A percentile compares a stretch with the other conserved stretches of the same genome.
Evolutionary conservation across 2,888 invertebrate genomes (phyloP).

Genomic region (Leptogaster cylindrica): DNA sequence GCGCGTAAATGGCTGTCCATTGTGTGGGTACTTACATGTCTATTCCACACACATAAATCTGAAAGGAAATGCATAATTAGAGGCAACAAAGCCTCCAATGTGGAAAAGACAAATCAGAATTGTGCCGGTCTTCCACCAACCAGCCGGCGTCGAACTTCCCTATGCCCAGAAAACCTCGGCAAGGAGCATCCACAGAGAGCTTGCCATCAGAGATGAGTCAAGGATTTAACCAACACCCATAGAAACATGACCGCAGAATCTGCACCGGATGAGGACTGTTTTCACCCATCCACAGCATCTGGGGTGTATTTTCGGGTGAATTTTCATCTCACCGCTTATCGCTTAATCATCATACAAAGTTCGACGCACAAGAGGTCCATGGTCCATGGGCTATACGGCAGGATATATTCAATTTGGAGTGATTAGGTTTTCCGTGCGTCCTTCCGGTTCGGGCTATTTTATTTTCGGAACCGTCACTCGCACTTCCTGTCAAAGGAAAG

Average conservation of each 20-base stretch:
- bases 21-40: conserved; percentile 34
- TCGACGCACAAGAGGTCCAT: not conserved
- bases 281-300: conserved; percentile 15
- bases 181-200: no score
- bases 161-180: no score
- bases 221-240: conserved; percentile 11
- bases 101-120: conserved; percentile 33
- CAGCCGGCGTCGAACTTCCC: no score
- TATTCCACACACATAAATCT: conserved; percentile 32
- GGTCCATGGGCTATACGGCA: conserved; percentile 2
- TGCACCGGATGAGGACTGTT: not conserved
- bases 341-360: not conserved
- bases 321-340: conserved; percentile 13
- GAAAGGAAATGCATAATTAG: conserved; percentile 42
- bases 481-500: conserved; percentile 32
- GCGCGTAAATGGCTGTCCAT: conserved; percentile 36
- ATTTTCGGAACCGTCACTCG: conserved; percentile 23
- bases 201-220: no score
- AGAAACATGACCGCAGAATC: not conserved
- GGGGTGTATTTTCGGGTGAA: not conserved
- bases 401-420: conserved; percentile 37
- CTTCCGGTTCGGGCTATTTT: conserved; percentile 37
- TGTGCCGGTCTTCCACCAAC: no score
- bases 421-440: conserved; percentile 21
- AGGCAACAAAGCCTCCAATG: conserved; percentile 29